Evolutionary conservation across 2,113 vertebrate species (phyloP).

Genomic region (Morone saxatilis): DNA sequence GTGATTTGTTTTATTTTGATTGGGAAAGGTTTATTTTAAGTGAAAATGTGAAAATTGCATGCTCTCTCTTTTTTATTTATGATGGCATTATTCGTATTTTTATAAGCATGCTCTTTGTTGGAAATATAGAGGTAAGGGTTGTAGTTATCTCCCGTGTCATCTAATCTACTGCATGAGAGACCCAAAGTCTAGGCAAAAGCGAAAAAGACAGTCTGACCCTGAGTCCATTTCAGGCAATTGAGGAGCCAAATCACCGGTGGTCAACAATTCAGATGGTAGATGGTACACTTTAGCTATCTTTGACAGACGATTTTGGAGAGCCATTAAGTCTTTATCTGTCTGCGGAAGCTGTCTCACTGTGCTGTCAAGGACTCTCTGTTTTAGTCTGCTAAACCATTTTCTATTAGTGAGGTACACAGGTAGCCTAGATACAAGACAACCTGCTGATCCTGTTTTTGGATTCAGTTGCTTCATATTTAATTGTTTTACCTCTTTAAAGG

Average conservation of each 20-base stretch:
- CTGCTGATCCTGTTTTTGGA: background rate
- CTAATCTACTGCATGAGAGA: background rate
- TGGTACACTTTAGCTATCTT: background rate
- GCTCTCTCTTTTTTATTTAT: background rate
- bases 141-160: background rate
- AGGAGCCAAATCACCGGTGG: background rate
- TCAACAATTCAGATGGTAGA: background rate
- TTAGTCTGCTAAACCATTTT: background rate
- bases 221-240: background rate
- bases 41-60: background rate
- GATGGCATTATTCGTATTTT: background rate
- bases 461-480: background rate
- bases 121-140: background rate
- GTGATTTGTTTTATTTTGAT: background rate
- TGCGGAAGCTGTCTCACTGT: background rate
- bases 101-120: background rate
- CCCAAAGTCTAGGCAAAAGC: background rate
- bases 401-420: background rate
- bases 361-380: background rate
- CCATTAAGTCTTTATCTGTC: background rate
- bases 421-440: background rate
- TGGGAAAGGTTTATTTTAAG: background rate
- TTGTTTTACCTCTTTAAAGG: background rate
- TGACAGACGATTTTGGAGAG: background rate
- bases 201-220: background rate